phyloP scores from a whole-genome alignment of 2,797 vertebrate genomes.

The Sebastes matsubarae region DNA sequence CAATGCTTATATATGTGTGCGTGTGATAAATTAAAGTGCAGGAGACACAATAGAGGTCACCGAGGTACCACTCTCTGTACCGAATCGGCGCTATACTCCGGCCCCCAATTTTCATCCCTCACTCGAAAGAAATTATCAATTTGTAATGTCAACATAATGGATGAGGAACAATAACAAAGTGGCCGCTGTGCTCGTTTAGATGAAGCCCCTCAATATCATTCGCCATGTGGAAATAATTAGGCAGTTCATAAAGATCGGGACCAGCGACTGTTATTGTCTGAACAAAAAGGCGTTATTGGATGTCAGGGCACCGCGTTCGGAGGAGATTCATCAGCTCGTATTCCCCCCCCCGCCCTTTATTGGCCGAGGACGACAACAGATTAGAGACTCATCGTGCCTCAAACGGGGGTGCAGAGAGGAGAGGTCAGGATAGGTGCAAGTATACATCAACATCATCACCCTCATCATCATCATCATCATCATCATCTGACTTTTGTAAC shows the following conservation, averaged over 20 bases:
- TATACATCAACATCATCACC: constrained; percentile 48
- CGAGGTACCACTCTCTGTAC: constrained; percentile 18
- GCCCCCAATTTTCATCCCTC: neutral
- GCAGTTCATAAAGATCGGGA: constrained; percentile 30
- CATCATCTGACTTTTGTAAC: constrained; percentile 37
- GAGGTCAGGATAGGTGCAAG: constrained; percentile 52
- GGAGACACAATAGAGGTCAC: constrained; percentile 75
- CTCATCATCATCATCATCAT: constrained; percentile 22
- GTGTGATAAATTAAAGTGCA: constrained; percentile 64
- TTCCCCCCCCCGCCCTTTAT: constrained; percentile 18
- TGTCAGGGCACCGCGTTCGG: neutral
- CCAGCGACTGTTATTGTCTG: neutral
- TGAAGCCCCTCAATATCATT: constrained; percentile 13
- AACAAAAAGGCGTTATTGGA: constrained; percentile 41
- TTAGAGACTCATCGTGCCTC: constrained; percentile 27
- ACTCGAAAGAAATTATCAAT: constrained; percentile 38
- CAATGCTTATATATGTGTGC: constrained; percentile 28
- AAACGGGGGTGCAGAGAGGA: neutral
- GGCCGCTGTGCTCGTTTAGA: constrained; percentile 27
- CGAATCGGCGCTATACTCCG: neutral
- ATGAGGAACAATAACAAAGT: constrained; percentile 50
- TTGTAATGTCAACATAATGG: constrained; percentile 43
- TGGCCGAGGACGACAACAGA: constrained; percentile 8
- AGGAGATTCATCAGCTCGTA: constrained; percentile 29
- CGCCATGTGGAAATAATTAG: constrained; percentile 52